A percentile compares a stretch with the other conserved stretches of the same genome.
Conservation (phyloP, 1,140 invertebrate species). For the Tribolium madens region DNA sequence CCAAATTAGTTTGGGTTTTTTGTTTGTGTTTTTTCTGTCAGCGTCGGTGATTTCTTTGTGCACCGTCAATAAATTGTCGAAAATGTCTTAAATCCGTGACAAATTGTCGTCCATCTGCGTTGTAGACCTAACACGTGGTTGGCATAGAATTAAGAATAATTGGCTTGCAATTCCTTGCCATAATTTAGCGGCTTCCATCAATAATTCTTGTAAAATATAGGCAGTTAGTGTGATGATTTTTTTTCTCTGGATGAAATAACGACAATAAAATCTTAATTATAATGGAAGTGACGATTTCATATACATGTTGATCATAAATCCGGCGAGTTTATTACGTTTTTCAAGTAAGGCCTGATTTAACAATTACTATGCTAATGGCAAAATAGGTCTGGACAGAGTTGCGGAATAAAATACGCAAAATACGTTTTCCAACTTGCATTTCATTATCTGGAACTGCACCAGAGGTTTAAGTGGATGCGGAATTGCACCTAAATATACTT, state of each 20-base stretch:
- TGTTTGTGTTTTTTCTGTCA: too few relatives aligned
- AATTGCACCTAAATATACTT: slow-evolving; percentile 20
- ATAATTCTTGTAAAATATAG: slow-evolving; percentile 13
- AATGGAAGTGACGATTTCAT: slow-evolving; percentile 39
- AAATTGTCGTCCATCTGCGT: neutral
- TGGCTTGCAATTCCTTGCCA: neutral
- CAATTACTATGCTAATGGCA: slow-evolving; percentile 51
- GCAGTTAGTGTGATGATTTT: slow-evolving; percentile 7
- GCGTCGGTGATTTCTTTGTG: too few relatives aligned
- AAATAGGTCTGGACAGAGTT: slow-evolving; percentile 38
- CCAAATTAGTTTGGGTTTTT: too few relatives aligned
- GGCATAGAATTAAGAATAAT: slow-evolving; percentile 3
- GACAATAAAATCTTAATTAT: slow-evolving; percentile 43
- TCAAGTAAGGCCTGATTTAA: slow-evolving; percentile 26
- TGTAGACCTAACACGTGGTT: neutral
- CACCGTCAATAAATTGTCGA: neutral
- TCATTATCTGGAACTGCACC: slow-evolving; percentile 47
- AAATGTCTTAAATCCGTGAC: neutral
- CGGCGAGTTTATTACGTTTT: slow-evolving; percentile 36
- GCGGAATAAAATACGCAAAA: slow-evolving; percentile 38
- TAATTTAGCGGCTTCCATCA: slow-evolving; percentile 23
- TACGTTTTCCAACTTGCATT: slow-evolving; percentile 37
- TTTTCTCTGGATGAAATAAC: slow-evolving; percentile 30
- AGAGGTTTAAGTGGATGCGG: neutral
- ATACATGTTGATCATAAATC: slow-evolving; percentile 27